Evolutionary conservation across 2,797 vertebrate species (phyloP).

Genomic region (Sebastes steindachneri): DNA sequence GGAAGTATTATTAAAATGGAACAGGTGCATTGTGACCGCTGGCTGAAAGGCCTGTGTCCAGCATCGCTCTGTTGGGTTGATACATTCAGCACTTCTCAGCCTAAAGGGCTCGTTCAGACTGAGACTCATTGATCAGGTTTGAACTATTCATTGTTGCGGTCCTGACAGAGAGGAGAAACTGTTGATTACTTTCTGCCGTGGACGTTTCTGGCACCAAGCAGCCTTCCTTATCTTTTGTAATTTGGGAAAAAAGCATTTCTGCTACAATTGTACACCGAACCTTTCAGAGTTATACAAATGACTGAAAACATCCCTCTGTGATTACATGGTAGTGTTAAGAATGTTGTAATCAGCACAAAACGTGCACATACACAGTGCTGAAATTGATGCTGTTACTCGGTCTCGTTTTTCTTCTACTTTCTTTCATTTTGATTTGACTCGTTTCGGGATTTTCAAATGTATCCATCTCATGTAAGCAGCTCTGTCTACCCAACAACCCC

Average conservation of each 20-base stretch:
- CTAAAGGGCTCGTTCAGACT: not conserved
- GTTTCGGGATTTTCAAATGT: not conserved
- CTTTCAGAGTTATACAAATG: conserved; percentile 16
- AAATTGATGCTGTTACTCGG: not conserved
- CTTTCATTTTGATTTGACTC: not conserved
- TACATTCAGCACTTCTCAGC: not conserved
- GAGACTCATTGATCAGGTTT: not conserved
- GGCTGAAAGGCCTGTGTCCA: not conserved
- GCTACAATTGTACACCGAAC: not conserved
- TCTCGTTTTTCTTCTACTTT: not conserved
- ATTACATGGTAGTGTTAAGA: conserved; percentile 1
- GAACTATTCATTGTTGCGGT: conserved; percentile 7
- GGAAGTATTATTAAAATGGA: not conserved
- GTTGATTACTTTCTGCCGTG: conserved; percentile 17
- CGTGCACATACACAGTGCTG: not conserved
- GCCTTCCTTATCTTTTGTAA: conserved; percentile 25
- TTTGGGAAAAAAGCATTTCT: not conserved
- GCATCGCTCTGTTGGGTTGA: not conserved
- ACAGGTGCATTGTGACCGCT: not conserved
- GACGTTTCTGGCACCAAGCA: not conserved
- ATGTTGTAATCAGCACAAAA: conserved; percentile 6
- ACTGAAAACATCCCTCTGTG: conserved; percentile 13
- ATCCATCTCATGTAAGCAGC: not conserved
- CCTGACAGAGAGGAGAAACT: conserved; percentile 11
- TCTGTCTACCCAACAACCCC: not conserved